Evolutionary conservation across 2,113 vertebrate genomes (phyloP).

Genomic region (Prionailurus bengalensis): DNA sequence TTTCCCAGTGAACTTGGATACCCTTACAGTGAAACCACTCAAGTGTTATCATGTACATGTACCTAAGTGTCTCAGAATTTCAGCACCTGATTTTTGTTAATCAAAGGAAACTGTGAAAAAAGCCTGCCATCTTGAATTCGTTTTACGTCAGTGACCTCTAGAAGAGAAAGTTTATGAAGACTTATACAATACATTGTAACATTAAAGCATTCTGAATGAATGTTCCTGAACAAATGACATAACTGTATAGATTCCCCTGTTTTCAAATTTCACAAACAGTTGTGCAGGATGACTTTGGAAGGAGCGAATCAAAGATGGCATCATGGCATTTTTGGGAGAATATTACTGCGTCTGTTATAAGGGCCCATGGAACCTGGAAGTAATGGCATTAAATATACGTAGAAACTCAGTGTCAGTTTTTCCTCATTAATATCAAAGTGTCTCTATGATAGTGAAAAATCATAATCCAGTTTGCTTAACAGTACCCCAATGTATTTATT

Average conservation of each 20-base stretch:
- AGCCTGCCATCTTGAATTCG: slow-evolving; percentile 74
- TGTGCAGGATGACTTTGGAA: not conserved
- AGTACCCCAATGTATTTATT: not conserved
- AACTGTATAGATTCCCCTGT: not conserved
- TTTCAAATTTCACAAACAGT: slow-evolving; percentile 61
- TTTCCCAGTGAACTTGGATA: not conserved
- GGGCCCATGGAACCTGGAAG: not conserved
- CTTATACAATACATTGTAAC: not conserved
- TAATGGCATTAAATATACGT: slow-evolving; percentile 20
- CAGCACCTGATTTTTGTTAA: not conserved
- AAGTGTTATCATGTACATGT: not conserved
- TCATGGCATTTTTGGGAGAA: not conserved
- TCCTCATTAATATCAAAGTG: slow-evolving; percentile 35
- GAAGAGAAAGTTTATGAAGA: slow-evolving; percentile 44
- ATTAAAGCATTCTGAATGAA: not conserved
- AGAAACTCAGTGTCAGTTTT: slow-evolving; percentile 2
- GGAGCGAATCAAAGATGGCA: slow-evolving; percentile 4
- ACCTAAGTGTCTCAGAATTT: slow-evolving; percentile 13
- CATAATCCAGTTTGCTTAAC: not conserved
- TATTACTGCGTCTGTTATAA: not conserved
- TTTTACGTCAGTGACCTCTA: not conserved
- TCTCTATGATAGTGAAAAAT: not conserved
- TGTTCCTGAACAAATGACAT: slow-evolving; percentile 41
- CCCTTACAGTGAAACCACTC: not conserved
- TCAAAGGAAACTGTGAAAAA: slow-evolving; percentile 54